These are phyloP conservation scores for Notamacropus eugenii DNA, from an alignment of 2,797 vertebrate species.

Conservation along the genomic window DNA sequence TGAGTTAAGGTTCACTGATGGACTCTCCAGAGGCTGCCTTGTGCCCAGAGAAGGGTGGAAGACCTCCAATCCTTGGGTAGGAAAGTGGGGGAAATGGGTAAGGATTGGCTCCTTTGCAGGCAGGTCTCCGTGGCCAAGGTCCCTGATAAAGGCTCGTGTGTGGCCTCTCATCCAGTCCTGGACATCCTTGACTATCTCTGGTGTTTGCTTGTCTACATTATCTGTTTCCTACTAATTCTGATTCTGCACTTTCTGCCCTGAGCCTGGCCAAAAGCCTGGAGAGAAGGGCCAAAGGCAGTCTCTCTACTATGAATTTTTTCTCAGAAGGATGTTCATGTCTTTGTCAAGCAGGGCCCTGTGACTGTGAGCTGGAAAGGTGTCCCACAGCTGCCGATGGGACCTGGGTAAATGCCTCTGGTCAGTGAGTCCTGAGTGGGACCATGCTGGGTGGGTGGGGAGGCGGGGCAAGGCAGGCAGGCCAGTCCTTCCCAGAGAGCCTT, in stretches of 20 bases:
- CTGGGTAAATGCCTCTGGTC: neutral
- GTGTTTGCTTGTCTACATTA: neutral
- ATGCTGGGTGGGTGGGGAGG: no score
- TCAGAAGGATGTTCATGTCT: neutral
- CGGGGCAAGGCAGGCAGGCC: neutral
- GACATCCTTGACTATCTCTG: neutral
- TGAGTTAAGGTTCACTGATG: no score
- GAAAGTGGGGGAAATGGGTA: neutral
- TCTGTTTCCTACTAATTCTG: neutral
- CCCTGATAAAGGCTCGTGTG: no score
- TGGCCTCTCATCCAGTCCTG: no score
- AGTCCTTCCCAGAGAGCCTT: neutral
- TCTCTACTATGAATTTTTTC: neutral
- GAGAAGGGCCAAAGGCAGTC: neutral
- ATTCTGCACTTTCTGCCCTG: neutral
- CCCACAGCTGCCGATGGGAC: neutral
- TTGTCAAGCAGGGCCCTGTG: neutral
- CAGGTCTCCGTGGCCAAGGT: no score
- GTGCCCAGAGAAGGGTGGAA: neutral
- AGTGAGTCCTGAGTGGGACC: neutral
- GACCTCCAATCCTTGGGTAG: neutral
- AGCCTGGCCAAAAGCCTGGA: neutral
- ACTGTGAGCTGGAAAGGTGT: neutral
- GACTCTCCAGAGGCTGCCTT: no score
- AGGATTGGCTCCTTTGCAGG: neutral